These are phyloP conservation scores for Gymnoscopelus microlampas DNA, from an alignment of 2,797 vertebrate genomes.

Conservation along the genomic window DNA sequence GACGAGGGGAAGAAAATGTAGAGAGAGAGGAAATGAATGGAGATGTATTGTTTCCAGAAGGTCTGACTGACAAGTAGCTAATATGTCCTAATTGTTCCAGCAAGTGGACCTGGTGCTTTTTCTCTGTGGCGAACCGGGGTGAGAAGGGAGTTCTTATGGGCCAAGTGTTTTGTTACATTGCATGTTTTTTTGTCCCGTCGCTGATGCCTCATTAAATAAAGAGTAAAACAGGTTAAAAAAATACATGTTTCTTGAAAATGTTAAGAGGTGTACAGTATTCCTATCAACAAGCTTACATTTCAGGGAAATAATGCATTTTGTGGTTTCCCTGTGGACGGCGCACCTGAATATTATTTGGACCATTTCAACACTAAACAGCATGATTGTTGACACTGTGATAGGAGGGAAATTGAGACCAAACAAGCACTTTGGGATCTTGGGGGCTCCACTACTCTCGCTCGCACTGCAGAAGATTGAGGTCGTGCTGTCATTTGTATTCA, in stretches of 20 bases:
- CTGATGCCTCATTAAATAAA: slow-evolving; percentile 69
- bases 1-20: slow-evolving; percentile 52
- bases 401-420: slow-evolving; percentile 74
- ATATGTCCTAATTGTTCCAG: slow-evolving; percentile 76
- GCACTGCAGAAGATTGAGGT: slow-evolving; percentile 77
- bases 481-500: slow-evolving; percentile 77
- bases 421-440: slow-evolving; percentile 65
- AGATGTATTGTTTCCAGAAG: slow-evolving; percentile 75
- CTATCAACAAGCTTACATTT: slow-evolving; percentile 47
- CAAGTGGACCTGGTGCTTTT: slow-evolving; percentile 57
- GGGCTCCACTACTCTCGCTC: slow-evolving; percentile 59
- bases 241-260: slow-evolving; percentile 14
- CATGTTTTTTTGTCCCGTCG: slow-evolving; percentile 44
- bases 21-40: slow-evolving; percentile 52
- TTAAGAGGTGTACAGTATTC: slow-evolving; percentile 44
- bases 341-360: slow-evolving; percentile 60
- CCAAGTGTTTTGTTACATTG: slow-evolving; percentile 58
- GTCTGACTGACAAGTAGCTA: slow-evolving; percentile 79
- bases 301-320: slow-evolving; percentile 35
- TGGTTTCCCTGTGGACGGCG: slow-evolving; percentile 48
- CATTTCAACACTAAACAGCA: slow-evolving; percentile 60
- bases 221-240: slow-evolving; percentile 40
- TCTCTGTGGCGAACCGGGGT: slow-evolving; percentile 58
- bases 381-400: slow-evolving; percentile 74
- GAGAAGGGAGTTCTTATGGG: slow-evolving; percentile 60